phyloP scores from a whole-genome alignment of 2,888 invertebrate species.

The Euproctis similis region DNA sequence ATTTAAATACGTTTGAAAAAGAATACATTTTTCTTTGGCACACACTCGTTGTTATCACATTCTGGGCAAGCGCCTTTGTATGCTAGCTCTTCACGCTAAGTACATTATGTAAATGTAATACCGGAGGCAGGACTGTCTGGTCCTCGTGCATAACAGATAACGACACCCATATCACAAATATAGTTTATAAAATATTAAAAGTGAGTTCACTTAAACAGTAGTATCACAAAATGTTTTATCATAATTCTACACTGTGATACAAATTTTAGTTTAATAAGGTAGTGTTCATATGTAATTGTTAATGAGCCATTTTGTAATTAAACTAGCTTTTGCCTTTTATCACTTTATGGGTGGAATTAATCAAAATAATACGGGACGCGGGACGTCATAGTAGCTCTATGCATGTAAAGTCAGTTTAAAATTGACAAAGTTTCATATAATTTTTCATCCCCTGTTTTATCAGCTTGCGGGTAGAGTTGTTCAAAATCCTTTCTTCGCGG shows the following conservation, averaged over 20 bases:
- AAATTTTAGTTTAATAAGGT: not conserved
- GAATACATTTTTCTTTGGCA: constrained; percentile 49
- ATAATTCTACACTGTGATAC: not conserved
- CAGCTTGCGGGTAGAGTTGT: no score
- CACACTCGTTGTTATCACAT: constrained; percentile 45
- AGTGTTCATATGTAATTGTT: not conserved
- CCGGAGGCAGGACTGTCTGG: constrained; percentile 51
- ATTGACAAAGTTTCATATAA: no score
- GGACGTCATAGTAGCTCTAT: no score
- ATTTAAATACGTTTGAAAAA: constrained; percentile 32
- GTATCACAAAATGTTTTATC: constrained; percentile 1
- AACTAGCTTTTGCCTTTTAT: no score
- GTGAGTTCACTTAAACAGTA: constrained; percentile 5
- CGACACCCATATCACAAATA: constrained; percentile 53
- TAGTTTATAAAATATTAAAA: constrained; percentile 23
- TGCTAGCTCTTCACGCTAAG: constrained; percentile 57
- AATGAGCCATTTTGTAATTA: no score
- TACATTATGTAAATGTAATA: constrained; percentile 70
- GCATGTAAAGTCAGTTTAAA: no score
- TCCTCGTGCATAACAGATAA: constrained; percentile 44
- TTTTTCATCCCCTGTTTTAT: no score
- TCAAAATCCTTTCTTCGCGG: no score
- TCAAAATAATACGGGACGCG: no score
- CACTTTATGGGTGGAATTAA: no score
- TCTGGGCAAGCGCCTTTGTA: constrained; percentile 55